Conservation (phyloP, 2,113 vertebrate species). For the Electrona antarctica region DNA sequence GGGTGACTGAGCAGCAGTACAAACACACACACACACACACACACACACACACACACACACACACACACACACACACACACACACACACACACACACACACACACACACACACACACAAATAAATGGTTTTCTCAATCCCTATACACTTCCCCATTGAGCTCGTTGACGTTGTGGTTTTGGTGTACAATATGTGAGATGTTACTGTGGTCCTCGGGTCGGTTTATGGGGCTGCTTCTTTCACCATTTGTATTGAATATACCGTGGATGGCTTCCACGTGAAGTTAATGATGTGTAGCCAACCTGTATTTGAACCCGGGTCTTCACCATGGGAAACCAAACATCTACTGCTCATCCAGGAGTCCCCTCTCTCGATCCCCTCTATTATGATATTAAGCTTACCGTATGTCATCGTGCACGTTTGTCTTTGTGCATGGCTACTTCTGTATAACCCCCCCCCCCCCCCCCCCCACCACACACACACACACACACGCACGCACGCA, state of each 20-base stretch:
- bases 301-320: too few species aligned
- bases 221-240: constrained; percentile 15
- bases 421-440: too few species aligned
- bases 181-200: constrained; percentile 14
- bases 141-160: constrained; percentile 1
- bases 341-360: too few species aligned
- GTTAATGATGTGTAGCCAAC: too few species aligned
- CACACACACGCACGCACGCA: too few species aligned
- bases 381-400: too few species aligned
- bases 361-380: too few species aligned
- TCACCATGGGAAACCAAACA: too few species aligned
- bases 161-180: constrained; percentile 6
- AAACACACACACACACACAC: constrained; percentile 60
- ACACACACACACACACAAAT: background rate
- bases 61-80: background rate
- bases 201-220: background rate
- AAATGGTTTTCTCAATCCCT: constrained; percentile 3
- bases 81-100: background rate
- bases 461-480: too few species aligned
- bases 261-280: background rate
- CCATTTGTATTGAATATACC: background rate
- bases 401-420: too few species aligned
- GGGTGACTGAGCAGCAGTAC: constrained; percentile 63
- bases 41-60: background rate
- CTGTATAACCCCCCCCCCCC: too few species aligned